phyloP scores from a whole-genome alignment of 2,113 vertebrate genomes.

The Xiphophorus hellerii region DNA sequence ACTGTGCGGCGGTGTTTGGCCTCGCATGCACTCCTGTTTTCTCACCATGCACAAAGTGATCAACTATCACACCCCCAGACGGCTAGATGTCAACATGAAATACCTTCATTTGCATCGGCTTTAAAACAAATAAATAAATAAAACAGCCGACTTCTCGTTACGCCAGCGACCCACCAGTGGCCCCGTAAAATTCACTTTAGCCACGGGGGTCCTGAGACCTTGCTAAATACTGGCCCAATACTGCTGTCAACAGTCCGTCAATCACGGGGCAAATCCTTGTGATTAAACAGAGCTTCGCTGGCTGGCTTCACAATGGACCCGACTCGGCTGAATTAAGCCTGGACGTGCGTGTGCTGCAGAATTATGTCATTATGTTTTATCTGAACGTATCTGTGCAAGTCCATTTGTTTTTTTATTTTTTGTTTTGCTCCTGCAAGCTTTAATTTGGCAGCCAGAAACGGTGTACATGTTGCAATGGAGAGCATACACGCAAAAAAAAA shows the following conservation, averaged over 20 bases:
- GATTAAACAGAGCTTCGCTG: conserved; percentile 67
- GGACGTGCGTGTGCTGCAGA: conserved; percentile 23
- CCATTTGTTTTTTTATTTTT: neutral
- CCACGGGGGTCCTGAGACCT: conserved; percentile 78
- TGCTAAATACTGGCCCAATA: conserved; percentile 82
- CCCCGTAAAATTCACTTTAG: conserved; percentile 83
- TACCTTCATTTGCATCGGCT: conserved; percentile 81
- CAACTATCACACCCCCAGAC: conserved; percentile 75
- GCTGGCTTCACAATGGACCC: conserved; percentile 57
- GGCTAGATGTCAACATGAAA: conserved; percentile 77
- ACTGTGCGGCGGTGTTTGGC: conserved; percentile 28
- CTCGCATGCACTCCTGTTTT: conserved; percentile 61
- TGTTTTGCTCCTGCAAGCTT: neutral
- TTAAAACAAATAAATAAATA: conserved; percentile 12
- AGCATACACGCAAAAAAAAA: too few relatives aligned
- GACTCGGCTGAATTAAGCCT: conserved; percentile 43
- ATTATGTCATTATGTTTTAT: conserved; percentile 30
- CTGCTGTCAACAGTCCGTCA: conserved; percentile 83
- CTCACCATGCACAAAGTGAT: conserved; percentile 76
- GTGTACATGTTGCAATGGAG: neutral
- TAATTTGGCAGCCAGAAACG: neutral
- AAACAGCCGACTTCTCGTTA: conserved; percentile 73
- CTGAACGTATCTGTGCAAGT: neutral
- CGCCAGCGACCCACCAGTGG: conserved; percentile 77
- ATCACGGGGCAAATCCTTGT: conserved; percentile 77